These are phyloP conservation scores for Epirrhoe alternata DNA, from an alignment of 2,888 invertebrate genomes.

Conservation along the genomic window DNA sequence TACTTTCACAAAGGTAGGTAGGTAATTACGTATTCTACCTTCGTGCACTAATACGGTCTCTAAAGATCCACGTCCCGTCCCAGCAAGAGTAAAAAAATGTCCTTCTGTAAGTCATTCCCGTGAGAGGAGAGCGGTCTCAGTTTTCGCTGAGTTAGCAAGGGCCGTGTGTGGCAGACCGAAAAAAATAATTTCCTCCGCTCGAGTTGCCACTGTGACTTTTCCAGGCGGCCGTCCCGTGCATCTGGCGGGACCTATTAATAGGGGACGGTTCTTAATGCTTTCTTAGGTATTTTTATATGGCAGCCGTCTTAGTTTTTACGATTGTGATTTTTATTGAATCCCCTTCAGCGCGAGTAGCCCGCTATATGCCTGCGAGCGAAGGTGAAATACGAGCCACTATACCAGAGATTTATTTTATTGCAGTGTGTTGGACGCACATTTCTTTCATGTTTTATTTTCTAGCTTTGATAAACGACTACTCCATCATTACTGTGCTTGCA, in stretches of 20 bases:
- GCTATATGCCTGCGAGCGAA: constrained; percentile 71
- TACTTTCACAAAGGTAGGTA: constrained; percentile 4
- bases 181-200: constrained; percentile 83
- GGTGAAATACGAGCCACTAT: constrained; percentile 81
- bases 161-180: constrained; percentile 84
- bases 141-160: constrained; percentile 80
- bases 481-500: constrained; percentile 29
- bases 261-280: constrained; percentile 83
- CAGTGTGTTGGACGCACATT: constrained; percentile 64
- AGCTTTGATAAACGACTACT: constrained; percentile 44
- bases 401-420: constrained; percentile 78
- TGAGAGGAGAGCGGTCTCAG: constrained; percentile 67
- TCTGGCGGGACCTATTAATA: constrained; percentile 84
- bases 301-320: constrained; percentile 81
- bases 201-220: constrained; percentile 82
- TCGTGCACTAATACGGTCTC: constrained; percentile 47
- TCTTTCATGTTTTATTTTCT: constrained; percentile 61
- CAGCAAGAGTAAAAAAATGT: constrained; percentile 57
- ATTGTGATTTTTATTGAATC: constrained; percentile 84
- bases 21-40: constrained; percentile 43
- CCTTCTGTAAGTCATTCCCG: constrained; percentile 64
- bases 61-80: constrained; percentile 47
- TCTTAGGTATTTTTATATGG: constrained; percentile 83
- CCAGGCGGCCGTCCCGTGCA: constrained; percentile 82
- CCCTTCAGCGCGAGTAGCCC: constrained; percentile 62